A percentile compares a stretch with the other conserved stretches of the same genome.
Conservation (phyloP, 2,888 invertebrate species). For the Galeopsomyia nigrocyanea region DNA sequence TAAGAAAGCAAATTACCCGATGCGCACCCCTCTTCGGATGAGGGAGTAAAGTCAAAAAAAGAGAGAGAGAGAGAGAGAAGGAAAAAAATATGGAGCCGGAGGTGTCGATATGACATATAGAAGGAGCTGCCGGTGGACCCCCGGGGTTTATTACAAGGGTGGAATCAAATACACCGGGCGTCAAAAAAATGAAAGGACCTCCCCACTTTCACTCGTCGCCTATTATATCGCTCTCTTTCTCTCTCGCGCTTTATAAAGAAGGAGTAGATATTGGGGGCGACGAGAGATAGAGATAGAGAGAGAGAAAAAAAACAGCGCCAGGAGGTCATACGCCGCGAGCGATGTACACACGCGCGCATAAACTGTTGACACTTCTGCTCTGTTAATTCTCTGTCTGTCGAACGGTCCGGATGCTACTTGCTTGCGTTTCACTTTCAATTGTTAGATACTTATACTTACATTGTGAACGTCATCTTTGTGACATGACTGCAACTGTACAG, state of each 20-base stretch:
- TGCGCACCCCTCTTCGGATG: conserved; percentile 53
- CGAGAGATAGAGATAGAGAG: background rate
- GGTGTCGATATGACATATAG: conserved; percentile 69
- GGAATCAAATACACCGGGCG: conserved; percentile 70
- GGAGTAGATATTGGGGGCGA: conserved; percentile 1
- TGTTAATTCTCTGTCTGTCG: too few relatives aligned
- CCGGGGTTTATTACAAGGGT: conserved; percentile 69
- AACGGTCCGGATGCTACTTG: too few relatives aligned
- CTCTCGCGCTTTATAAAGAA: background rate
- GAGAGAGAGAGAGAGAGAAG: conserved; percentile 33
- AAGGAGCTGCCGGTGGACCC: conserved; percentile 50
- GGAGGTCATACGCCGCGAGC: conserved; percentile 13
- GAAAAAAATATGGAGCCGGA: conserved; percentile 48
- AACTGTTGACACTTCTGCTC: too few relatives aligned
- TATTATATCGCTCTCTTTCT: too few relatives aligned
- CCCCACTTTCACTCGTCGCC: background rate
- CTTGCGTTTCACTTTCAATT: too few relatives aligned
- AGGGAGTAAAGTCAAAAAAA: conserved; percentile 38
- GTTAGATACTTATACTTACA: too few relatives aligned
- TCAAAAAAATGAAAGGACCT: conserved; percentile 67
- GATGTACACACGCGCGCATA: background rate
- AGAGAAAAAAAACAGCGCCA: conserved; percentile 12
- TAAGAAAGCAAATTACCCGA: conserved; percentile 68
- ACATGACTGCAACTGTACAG: too few relatives aligned
- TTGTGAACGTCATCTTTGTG: too few relatives aligned